These are phyloP conservation scores for Mus minutoides DNA, from an alignment of 2,797 vertebrate genomes.

Conservation along the genomic window DNA sequence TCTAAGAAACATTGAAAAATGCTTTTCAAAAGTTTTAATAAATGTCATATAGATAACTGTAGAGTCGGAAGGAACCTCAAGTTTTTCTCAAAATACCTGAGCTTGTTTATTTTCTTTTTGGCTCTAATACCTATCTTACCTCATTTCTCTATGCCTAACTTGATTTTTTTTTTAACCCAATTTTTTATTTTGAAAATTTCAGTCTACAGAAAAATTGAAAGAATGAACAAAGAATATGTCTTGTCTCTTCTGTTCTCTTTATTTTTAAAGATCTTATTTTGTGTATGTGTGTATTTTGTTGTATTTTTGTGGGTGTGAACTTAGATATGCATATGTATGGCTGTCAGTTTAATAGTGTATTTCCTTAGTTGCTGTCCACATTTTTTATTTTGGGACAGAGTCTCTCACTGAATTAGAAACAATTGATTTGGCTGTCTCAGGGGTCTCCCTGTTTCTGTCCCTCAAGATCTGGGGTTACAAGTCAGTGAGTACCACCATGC, in stretches of 20 bases:
- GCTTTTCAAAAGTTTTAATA: background rate
- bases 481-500: too few relatives aligned
- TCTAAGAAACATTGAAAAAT: conserved; percentile 37
- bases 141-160: conserved; percentile 1
- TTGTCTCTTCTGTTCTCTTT: conserved; percentile 19
- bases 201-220: conserved; percentile 38
- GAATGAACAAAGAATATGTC: conserved; percentile 1
- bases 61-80: background rate
- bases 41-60: background rate
- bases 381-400: background rate
- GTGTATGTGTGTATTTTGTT: background rate
- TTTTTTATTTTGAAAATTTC: conserved; percentile 45
- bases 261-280: background rate
- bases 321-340: background rate
- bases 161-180: background rate
- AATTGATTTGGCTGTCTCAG: background rate
- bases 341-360: background rate
- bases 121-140: background rate
- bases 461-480: background rate
- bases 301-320: background rate
- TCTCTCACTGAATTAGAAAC: background rate
- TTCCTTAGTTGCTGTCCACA: background rate
- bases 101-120: background rate
- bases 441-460: background rate
- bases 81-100: conserved; percentile 20